Percentiles rank a stretch among this genome's conserved stretches.
Conservation (phyloP, 2,113 vertebrate genomes). For the Serranochromis macrocephalus region DNA sequence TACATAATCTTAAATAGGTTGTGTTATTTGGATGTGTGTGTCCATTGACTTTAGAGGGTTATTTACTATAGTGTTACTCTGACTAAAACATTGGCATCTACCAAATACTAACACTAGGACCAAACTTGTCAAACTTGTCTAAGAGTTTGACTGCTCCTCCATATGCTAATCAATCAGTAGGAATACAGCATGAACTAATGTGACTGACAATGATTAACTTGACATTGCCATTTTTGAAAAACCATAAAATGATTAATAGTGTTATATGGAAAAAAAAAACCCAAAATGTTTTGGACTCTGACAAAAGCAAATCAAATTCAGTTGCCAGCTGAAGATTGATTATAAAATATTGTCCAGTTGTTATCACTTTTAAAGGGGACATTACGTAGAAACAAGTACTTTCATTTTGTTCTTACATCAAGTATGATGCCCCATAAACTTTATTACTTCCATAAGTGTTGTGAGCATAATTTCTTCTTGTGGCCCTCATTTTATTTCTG, state of each 20-base stretch:
- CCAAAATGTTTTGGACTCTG: background rate
- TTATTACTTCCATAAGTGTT: background rate
- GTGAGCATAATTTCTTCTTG: background rate
- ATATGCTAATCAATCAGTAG: background rate
- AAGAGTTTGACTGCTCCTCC: background rate
- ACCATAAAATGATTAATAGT: background rate
- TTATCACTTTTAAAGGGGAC: background rate
- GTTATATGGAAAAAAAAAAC: fast-evolving
- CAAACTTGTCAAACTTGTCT: background rate
- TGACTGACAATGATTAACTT: background rate
- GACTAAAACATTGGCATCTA: background rate
- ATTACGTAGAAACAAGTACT: background rate
- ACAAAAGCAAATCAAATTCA: background rate
- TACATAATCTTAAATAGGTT: background rate
- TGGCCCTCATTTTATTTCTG: background rate
- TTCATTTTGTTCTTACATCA: background rate
- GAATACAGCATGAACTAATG: background rate
- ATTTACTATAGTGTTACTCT: background rate
- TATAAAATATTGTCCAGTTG: background rate
- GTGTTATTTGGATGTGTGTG: background rate
- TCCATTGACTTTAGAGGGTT: background rate
- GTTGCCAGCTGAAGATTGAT: background rate
- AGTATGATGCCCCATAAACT: background rate
- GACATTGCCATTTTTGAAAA: background rate
- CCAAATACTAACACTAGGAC: background rate